Evolutionary conservation across 2,888 invertebrate species (phyloP), one percentile per base, ranked within the genome.

Genomic region (Cheilosia vernalis): DNA sequence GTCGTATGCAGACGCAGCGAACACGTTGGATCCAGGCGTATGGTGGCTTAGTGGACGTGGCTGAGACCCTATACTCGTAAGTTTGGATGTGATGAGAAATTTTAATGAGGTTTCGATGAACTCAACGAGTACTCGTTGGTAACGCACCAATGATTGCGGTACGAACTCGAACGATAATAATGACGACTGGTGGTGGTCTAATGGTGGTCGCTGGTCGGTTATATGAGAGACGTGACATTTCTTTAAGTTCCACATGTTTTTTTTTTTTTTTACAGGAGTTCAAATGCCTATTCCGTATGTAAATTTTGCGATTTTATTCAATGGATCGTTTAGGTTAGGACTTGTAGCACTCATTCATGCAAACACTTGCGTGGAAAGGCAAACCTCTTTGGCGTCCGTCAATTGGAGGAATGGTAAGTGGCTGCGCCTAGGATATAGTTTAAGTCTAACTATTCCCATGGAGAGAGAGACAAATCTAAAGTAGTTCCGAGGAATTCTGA

Each of bases 81-180:
- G 42, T 63, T 60, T 66, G 37, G 56, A 79, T 84, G 84, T 79
- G 84, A 84, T 69, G 84, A 49, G 84, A 84, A 84, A 84, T 84
- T 74, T 74, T 79, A 84, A 84, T 84, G 73, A 84, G 79, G 73
- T 84, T 84, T 79, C 79, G 60, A 69, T 40, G 84, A 79, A 84
- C 74, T 58, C 61, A 60, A 47, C 51, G 15, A 21, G 15, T 51
- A 40, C 42, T 37, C 55, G 21, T 44, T n/a, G 40, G 24, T 40
- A 37, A 61, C 42, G 24, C 21, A 27, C 61, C 58, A 37, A 42
- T 72, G 42, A 21, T 51, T 63, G 73, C 51, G 67, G 60, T 58
- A 58, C 44, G 21, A 33, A 55, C 53, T 51, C 44, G 21, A 24
- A 55, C 53, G 58, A 76, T 76, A 76, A 60, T 53, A 67, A 67